phyloP scores from a whole-genome alignment of 2,113 vertebrate genomes.

The Pseudorectes ferrugineus region DNA sequence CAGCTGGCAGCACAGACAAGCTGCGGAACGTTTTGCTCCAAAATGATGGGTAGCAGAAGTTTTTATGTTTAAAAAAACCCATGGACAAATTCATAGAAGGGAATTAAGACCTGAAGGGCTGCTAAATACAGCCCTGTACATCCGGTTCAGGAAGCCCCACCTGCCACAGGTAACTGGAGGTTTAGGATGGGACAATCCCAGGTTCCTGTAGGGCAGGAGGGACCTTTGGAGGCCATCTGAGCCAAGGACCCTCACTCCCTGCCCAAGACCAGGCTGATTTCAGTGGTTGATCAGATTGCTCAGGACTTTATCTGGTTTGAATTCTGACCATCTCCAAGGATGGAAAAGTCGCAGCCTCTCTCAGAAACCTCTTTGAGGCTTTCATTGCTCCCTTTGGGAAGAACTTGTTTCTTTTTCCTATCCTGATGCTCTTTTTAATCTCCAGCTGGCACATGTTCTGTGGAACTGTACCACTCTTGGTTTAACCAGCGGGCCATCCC shows the following conservation, averaged over 20 bases:
- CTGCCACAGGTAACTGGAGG: neutral
- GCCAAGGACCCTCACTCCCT: neutral
- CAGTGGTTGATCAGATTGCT: neutral
- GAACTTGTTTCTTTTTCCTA: neutral
- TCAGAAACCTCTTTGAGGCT: neutral
- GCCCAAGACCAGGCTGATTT: neutral
- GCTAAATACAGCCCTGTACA: neutral
- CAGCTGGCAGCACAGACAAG: neutral
- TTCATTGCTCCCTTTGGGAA: neutral
- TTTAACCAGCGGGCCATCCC: neutral
- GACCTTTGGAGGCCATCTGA: neutral
- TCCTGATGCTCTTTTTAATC: neutral
- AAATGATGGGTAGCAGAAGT: neutral
- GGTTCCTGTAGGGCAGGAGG: neutral
- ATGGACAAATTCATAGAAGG: neutral
- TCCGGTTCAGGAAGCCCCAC: neutral
- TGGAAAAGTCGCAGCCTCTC: neutral
- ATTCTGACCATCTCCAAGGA: neutral
- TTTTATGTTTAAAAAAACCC: neutral
- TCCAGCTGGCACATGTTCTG: neutral
- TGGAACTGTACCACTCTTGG: neutral
- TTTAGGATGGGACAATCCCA: neutral
- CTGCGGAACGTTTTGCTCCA: neutral
- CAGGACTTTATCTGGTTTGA: neutral
- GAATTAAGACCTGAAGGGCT: neutral